phyloP scores from a whole-genome alignment of 2,113 vertebrate species.

The Poeciliopsis prolifica region DNA sequence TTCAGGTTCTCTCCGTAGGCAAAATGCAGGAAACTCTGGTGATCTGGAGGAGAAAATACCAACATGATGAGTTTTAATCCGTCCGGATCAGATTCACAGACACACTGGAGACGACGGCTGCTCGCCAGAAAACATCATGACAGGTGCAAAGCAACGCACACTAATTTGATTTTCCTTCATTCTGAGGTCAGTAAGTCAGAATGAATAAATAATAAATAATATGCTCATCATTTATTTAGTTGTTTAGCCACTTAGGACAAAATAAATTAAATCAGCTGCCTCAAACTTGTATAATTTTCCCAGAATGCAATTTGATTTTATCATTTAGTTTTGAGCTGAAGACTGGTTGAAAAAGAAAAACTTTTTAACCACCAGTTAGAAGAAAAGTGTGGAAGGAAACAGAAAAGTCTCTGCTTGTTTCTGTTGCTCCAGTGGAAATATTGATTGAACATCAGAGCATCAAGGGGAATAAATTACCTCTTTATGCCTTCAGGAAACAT shows the following conservation, averaged over 20 bases:
- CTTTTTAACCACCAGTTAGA: no score
- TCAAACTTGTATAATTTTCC: no score
- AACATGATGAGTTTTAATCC: background rate
- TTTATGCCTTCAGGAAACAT: no score
- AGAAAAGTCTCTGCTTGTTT: no score
- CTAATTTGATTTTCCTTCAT: background rate
- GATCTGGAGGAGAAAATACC: conserved; percentile 56
- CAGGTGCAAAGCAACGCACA: background rate
- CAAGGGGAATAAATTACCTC: no score
- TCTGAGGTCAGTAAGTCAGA: background rate
- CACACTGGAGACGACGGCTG: background rate
- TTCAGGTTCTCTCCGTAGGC: conserved; percentile 62
- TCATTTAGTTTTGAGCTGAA: no score
- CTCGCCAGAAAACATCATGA: background rate
- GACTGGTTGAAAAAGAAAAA: no score
- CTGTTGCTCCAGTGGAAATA: no score
- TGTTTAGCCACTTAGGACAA: background rate
- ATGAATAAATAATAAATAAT: background rate
- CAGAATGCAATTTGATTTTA: no score
- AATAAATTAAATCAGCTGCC: no score
- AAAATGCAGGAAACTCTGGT: conserved; percentile 67
- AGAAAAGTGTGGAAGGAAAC: no score
- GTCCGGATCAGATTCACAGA: background rate
- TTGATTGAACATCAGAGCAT: no score
- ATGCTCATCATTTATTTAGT: background rate